These are phyloP conservation scores for Euclidia mi DNA, from an alignment of 2,888 invertebrate genomes.

Conservation along the genomic window DNA sequence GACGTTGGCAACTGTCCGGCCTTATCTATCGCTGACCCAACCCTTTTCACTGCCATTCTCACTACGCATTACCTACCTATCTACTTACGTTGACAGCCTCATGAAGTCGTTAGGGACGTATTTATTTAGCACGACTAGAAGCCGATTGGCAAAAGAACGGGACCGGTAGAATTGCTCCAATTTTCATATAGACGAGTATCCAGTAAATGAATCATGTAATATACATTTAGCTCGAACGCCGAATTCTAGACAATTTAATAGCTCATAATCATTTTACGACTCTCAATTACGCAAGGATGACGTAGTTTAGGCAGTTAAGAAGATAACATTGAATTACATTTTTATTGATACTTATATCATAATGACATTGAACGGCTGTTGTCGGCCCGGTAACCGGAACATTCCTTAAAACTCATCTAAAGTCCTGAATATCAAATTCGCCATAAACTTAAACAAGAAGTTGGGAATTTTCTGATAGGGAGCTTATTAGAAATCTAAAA, in stretches of 20 bases:
- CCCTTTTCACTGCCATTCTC: slow-evolving; percentile 84
- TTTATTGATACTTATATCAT: slow-evolving; percentile 38
- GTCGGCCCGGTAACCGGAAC: neutral
- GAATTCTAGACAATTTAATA: slow-evolving; percentile 66
- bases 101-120: slow-evolving; percentile 56
- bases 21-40: slow-evolving; percentile 84
- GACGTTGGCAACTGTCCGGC: slow-evolving; percentile 79
- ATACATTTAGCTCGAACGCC: slow-evolving; percentile 49
- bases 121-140: slow-evolving; percentile 29
- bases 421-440: too few species aligned
- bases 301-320: slow-evolving; percentile 53
- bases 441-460: too few species aligned
- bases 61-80: slow-evolving; percentile 59
- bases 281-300: slow-evolving; percentile 59
- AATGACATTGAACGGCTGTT: slow-evolving; percentile 41
- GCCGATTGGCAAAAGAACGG: slow-evolving; percentile 24
- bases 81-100: slow-evolving; percentile 61
- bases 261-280: slow-evolving; percentile 67
- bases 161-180: slow-evolving; percentile 19
- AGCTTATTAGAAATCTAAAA: too few species aligned
- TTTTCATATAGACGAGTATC: slow-evolving; percentile 12
- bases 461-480: too few species aligned
- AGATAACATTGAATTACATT: slow-evolving; percentile 49
- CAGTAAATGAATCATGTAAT: slow-evolving; percentile 35
- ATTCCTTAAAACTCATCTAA: too few species aligned